Evolutionary conservation across 1,140 invertebrate genomes (phyloP).

Genomic region (Panulirus ornatus): DNA sequence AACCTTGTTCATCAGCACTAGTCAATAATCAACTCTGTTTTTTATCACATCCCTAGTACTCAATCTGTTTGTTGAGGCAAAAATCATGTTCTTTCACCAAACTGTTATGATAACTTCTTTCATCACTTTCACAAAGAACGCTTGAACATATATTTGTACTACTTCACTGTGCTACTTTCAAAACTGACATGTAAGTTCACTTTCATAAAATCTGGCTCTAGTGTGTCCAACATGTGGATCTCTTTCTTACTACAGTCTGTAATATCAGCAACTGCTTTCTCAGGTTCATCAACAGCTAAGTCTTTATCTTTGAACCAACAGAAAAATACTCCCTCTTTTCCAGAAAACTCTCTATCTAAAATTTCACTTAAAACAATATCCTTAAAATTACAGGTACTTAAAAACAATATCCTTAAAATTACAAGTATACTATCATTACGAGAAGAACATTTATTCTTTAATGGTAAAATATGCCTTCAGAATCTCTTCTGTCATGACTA

Average conservation of each 20-base stretch:
- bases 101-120: slow-evolving; percentile 13
- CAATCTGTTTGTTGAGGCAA: neutral
- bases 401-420: too few relatives aligned
- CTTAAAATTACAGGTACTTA: slow-evolving; percentile 32
- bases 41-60: slow-evolving; percentile 4
- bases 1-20: slow-evolving; percentile 5
- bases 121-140: neutral
- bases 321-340: slow-evolving; percentile 9
- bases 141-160: slow-evolving; percentile 32
- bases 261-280: neutral
- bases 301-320: slow-evolving; percentile 4
- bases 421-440: too few relatives aligned
- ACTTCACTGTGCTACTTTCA: slow-evolving; percentile 12
- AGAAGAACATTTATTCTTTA: neutral
- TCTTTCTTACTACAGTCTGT: neutral
- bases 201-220: neutral
- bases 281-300: neutral
- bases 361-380: slow-evolving; percentile 4
- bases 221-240: neutral
- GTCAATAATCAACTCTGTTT: slow-evolving; percentile 4
- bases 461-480: slow-evolving; percentile 31
- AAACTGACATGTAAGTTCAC: slow-evolving; percentile 12
- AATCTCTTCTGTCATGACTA: neutral
- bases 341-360: slow-evolving; percentile 5
- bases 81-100: slow-evolving; percentile 39